phyloP scores from a whole-genome alignment of 2,888 invertebrate genomes.

The Drosophila atripex region DNA sequence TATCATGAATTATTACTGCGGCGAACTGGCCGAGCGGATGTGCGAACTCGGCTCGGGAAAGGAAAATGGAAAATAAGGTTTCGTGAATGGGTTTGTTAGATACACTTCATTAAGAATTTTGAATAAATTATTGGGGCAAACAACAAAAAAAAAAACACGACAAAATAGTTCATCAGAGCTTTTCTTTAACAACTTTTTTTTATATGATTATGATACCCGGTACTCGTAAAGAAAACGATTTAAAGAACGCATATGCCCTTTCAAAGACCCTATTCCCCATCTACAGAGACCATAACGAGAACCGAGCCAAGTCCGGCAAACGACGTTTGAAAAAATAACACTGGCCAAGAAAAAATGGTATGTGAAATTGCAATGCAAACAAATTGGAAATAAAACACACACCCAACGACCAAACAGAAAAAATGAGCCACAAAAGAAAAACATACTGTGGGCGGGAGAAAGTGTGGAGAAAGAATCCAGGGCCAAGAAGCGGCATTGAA shows the following conservation, averaged over 20 bases:
- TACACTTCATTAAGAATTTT: neutral
- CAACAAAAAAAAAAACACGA: too few species aligned
- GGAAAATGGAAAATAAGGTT: constrained; percentile 7
- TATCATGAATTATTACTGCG: constrained; percentile 80
- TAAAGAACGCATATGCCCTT: neutral
- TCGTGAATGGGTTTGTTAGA: neutral
- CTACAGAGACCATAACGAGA: constrained; percentile 4
- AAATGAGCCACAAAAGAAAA: neutral
- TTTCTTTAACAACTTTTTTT: too few species aligned
- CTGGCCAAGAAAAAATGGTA: constrained; percentile 17
- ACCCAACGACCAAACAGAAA: neutral
- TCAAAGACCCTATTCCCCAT: neutral
- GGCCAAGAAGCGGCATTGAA: constrained; percentile 24
- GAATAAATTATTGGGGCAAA: neutral
- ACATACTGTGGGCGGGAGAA: constrained; percentile 4
- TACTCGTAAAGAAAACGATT: neutral
- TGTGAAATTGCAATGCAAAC: constrained; percentile 41
- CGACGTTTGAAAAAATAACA: constrained; percentile 25
- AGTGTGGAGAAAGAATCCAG: constrained; percentile 10
- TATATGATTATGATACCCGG: neutral
- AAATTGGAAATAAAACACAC: constrained; percentile 54
- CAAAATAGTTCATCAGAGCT: too few species aligned
- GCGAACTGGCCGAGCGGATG: constrained; percentile 63
- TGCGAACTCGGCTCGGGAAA: constrained; percentile 45
- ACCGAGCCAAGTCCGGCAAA: constrained; percentile 26